Percentiles rank a stretch among this genome's conserved stretches.
These are phyloP conservation scores for Burhinus oedicnemus DNA, from an alignment of 2,113 vertebrate genomes.

Conservation along the genomic window DNA sequence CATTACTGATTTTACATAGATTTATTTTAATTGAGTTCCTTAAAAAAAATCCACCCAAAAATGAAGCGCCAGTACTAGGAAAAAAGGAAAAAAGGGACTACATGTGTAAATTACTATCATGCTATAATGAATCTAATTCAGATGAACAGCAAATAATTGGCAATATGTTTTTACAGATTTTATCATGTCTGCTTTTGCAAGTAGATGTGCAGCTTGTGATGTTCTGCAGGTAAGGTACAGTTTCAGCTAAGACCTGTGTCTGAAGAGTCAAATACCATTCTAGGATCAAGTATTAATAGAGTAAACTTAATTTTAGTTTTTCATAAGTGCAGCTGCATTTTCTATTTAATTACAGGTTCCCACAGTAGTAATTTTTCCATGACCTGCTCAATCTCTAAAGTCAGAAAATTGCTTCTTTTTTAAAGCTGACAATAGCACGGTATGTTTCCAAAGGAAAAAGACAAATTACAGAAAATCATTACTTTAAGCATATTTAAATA, in stretches of 20 bases:
- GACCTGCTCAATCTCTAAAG: conserved; percentile 85
- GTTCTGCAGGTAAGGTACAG: neutral
- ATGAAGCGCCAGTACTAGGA: neutral
- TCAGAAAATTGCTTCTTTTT: conserved; percentile 88
- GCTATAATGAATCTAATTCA: neutral
- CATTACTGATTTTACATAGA: neutral
- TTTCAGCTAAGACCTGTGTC: conserved; percentile 29
- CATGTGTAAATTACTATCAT: neutral
- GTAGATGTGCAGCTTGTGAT: neutral
- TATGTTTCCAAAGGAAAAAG: conserved; percentile 82
- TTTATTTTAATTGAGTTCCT: neutral
- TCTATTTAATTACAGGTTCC: conserved; percentile 83
- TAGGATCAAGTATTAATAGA: conserved; percentile 81
- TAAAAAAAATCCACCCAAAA: neutral
- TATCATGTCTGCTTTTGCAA: conserved; percentile 8
- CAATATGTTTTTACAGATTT: neutral
- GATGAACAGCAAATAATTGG: neutral
- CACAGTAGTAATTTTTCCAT: conserved; percentile 82
- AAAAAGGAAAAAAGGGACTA: neutral
- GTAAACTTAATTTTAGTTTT: conserved; percentile 82
- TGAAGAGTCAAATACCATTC: conserved; percentile 60
- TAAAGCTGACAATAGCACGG: conserved; percentile 85
- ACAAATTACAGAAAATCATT: conserved; percentile 85
- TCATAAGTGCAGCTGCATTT: conserved; percentile 81
- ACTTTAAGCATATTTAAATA: conserved; percentile 82